Base-by-base conservation (phyloP, 2,113 vertebrate species). In the Pterocles burchelli region DNA sequence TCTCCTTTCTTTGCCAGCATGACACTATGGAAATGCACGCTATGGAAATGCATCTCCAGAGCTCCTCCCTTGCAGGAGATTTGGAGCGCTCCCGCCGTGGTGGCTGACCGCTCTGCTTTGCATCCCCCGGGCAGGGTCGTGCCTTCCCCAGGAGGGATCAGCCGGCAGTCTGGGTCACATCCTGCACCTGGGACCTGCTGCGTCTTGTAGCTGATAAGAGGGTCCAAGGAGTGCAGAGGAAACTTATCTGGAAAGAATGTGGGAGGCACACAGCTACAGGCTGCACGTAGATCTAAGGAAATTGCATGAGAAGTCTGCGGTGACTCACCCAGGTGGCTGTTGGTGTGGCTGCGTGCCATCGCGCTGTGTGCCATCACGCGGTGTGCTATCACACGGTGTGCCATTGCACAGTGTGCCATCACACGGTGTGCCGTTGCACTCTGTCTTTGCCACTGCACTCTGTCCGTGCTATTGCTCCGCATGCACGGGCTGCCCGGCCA, bases 41-140 rank as follows among this genome's bases (percentile, higher is more conserved):
- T 45, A 78, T 95, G 96, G 96, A 96, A 95, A 94, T 93, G 91
- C 71, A 59, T 62, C 85, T 73, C 41, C 46, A 11, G 88, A 85
- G 72, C 96, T 90, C 93, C 94, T 90, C 92, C 94, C 96, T 26
- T 13, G 55, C 90, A 92, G 90, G 85, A 68, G 78, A 1, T 63
- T 34, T 17, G 4, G 51, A n/a, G 84, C 1, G 1, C 46, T 87
- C 72, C 79, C 93, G 52, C 83, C 3, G 6, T 41, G 83, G 89
- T 66, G 76, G 93, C 71, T 84, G 58, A n/a, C 58, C 2, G 16
- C 83, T 62, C 55, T 52, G 87, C 95, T 77, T 26, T 68, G 78
- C 78, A 33, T 78, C 85, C 66, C 0, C 38, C 31, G 1, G 21
- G 88, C 88, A 83, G 90, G 65, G 67, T 28, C 51, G 0, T 13